phyloP scores from a whole-genome alignment of 2,888 invertebrate species.

The Xanthorhoe designata region DNA sequence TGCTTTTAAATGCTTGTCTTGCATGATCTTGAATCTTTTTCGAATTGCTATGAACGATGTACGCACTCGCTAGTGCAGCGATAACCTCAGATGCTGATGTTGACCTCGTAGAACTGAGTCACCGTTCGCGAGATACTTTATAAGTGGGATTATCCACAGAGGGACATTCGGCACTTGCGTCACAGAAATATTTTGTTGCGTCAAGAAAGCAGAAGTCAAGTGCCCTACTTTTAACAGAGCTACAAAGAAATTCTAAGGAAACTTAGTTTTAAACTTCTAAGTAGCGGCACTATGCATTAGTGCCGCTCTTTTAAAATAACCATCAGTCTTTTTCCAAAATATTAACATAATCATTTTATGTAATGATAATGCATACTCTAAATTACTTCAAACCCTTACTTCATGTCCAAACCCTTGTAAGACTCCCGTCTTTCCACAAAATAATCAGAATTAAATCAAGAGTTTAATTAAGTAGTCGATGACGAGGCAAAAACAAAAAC shows the following conservation, averaged over 20 bases:
- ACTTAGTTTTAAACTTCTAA: too few species aligned
- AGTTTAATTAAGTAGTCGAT: constrained; percentile 8
- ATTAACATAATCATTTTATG: too few species aligned
- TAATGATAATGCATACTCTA: neutral
- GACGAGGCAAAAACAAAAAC: too few species aligned
- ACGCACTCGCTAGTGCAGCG: neutral
- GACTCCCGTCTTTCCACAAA: neutral
- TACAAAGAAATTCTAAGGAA: too few species aligned
- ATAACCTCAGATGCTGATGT: constrained; percentile 7
- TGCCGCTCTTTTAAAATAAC: too few species aligned
- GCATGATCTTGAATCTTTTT: neutral
- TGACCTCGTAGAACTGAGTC: constrained; percentile 6
- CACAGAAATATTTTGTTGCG: constrained; percentile 17
- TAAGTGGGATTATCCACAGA: constrained; percentile 28
- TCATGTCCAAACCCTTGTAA: neutral
- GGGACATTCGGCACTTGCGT: constrained; percentile 17
- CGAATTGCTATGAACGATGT: neutral
- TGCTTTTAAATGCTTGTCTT: too few species aligned
- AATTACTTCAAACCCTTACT: neutral
- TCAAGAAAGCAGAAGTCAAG: neutral
- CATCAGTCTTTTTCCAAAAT: too few species aligned
- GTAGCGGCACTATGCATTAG: too few species aligned
- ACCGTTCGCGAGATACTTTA: constrained; percentile 23
- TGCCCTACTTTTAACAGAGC: neutral
- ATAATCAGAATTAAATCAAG: neutral